A percentile compares a stretch with the other conserved stretches of the same genome.
Evolutionary conservation across 2,888 invertebrate species (phyloP).

Genomic region (Anthoptus insignis): DNA sequence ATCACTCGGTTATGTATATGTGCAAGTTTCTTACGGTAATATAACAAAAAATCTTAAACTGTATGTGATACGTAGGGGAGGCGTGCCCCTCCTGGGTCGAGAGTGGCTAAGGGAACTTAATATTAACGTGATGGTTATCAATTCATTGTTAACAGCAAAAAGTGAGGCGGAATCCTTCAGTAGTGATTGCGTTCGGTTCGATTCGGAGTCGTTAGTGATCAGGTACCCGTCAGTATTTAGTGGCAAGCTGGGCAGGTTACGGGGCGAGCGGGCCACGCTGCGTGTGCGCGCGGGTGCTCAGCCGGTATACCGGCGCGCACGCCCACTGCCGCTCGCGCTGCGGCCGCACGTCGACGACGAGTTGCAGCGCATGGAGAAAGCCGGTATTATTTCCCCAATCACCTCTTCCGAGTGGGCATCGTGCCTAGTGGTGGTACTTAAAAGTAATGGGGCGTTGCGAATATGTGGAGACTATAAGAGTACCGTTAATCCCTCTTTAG

Average conservation of each 20-base stretch:
- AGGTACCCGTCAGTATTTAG: constrained; percentile 10
- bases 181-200: background rate
- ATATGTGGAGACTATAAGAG: constrained; percentile 17
- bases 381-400: background rate
- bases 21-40: background rate
- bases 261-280: background rate
- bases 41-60: background rate
- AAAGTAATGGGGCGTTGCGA: background rate
- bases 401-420: constrained; percentile 5
- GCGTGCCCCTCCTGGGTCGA: constrained; percentile 4
- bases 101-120: constrained; percentile 10
- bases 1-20: background rate
- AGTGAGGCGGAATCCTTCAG: background rate
- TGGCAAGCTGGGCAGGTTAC: constrained; percentile 5
- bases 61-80: background rate
- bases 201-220: constrained; percentile 1
- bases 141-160: background rate
- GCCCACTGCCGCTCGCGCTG: constrained; percentile 11
- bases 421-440: background rate
- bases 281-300: background rate
- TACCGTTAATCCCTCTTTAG: background rate
- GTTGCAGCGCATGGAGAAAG: background rate
- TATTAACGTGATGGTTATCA: background rate
- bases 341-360: constrained; percentile 6
- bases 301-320: constrained; percentile 9